Conservation (phyloP, 1,140 invertebrate genomes). For the Drosophila kohkoa region DNA sequence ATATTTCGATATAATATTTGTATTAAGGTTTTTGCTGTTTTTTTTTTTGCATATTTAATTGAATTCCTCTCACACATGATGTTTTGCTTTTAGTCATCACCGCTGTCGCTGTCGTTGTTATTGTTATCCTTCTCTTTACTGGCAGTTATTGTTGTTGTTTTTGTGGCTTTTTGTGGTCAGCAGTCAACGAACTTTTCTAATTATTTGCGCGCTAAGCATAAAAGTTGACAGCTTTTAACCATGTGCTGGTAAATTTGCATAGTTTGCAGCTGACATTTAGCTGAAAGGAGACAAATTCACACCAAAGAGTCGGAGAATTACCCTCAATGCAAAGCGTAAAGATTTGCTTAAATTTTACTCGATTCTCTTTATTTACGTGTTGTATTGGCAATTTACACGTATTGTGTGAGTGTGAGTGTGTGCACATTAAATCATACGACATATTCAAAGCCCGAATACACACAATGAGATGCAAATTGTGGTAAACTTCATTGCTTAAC, state of each 20-base stretch:
- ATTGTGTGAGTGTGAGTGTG: not conserved
- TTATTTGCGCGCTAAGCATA: slow-evolving; percentile 56
- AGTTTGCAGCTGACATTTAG: slow-evolving; percentile 35
- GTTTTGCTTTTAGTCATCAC: slow-evolving; percentile 4
- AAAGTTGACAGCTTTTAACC: slow-evolving; percentile 56
- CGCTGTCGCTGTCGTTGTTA: slow-evolving; percentile 24
- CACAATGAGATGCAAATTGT: slow-evolving; percentile 26
- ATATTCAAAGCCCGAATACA: slow-evolving; percentile 9
- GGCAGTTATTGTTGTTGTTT: slow-evolving; percentile 13
- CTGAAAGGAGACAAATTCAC: slow-evolving; percentile 1
- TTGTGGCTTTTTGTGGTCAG: slow-evolving; percentile 32
- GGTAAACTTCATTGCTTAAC: slow-evolving; percentile 24
- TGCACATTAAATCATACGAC: not conserved
- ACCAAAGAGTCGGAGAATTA: too few relatives aligned
- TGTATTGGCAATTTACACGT: not conserved
- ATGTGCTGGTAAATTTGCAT: slow-evolving; percentile 49
- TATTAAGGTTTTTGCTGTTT: slow-evolving; percentile 15
- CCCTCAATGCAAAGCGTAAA: not conserved
- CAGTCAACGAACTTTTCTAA: slow-evolving; percentile 60
- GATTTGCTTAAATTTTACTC: not conserved
- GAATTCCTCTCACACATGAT: slow-evolving; percentile 46
- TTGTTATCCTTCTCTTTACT: slow-evolving; percentile 6
- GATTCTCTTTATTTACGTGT: not conserved
- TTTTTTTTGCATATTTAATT: slow-evolving; percentile 68
- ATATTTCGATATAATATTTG: not conserved